Base-by-base conservation (phyloP, 2,888 invertebrate species). In the Latrodectus elegans region DNA sequence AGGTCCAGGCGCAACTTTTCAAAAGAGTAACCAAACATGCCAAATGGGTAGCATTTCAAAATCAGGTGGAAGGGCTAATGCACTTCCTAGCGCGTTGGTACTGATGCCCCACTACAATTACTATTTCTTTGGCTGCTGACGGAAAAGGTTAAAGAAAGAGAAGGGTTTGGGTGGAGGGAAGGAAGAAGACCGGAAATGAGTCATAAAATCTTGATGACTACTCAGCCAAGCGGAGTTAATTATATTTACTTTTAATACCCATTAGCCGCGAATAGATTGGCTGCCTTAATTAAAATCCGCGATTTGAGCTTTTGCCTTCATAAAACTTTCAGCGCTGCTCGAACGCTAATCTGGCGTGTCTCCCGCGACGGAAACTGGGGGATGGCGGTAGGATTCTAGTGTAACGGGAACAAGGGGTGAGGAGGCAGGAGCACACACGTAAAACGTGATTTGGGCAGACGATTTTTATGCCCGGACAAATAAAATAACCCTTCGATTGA, bases 171-270 rank as follows among this genome's bases (percentile, higher is more conserved):
- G 53, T 53, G 51, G 26, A 70, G 64, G 64, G 73, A 65, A 26
- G 65, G n/a, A 49, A 51, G 17, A 52, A 53, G 26, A 12, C 70
- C 71, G 86, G 86, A 86, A 86, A 86, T 86, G 86, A 81, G 81
- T 86, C 86, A 86, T 86, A 86, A 86, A 86, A 86, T 86, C 81
- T 80, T 86, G 86, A 86, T 86, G 86, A 81, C 86, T 86, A 71
- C 81, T 77, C 86, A 49, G 86, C 65, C 38, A 60, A 86, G 71
- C 86, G n/a, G 67, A 86, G 86, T 86, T 86, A 86, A 86, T 86
- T 86, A 86, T 86, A 86, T 86, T 86, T 86, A 86, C 81, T 86
- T 86, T 86, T 86, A 86, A 86, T 86, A 86, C 81, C 86, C 86
- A 86, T 86, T 86, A 86, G 86, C 81, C 53, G 71, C 71, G 52